Evolutionary conservation across 2,888 invertebrate genomes (phyloP), one percentile per base, ranked within the genome.

Genomic region (Baccha elongata): DNA sequence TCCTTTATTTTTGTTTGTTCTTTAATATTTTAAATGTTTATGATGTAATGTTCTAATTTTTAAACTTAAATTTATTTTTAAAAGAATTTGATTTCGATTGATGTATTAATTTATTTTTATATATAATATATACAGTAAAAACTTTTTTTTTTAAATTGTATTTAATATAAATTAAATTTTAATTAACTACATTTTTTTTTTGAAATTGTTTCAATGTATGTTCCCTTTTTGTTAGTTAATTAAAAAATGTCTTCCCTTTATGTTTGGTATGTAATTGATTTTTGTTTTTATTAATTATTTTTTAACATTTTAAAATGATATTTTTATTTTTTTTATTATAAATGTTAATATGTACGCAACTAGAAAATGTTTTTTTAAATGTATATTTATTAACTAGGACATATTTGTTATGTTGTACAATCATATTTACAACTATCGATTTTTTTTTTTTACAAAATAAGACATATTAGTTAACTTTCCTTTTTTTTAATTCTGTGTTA

Each of bases 11-110:
- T 11, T 37, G 13, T 48, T 68, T 21, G 29, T 29, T 23, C 3
- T 21, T 23, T 48, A n/a, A n/a, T 42, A 50, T 32, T 37, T 48
- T 44, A 37, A 13, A 53, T 35, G 35, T 48, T 74, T 58, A 67
- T 72, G 44, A 72, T 78, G 71, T 83, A 71, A 67, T 73, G 68
- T 73, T 58, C 68, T 73, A 68, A 78, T 37, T 78, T 68, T 50
- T 21, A 50, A 83, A 83, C 67, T 71, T 71, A 40, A 46, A 48
- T 62, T n/a, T 72, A 67, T 37, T 52, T 76, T 72, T 83, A 26
- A 78, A 83, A 83, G 68, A 78, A 72, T 83, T 83, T 83, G 83
- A 83, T 83, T 83, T 73, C 69, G 62, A 44, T 69, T 80, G 37
- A 72, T 68, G 60, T 60, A 21, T 32, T 60, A 19, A 17, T 21